These are phyloP conservation scores for Cassiopea xamachana DNA, from an alignment of 30 jellyfish, hydroid and myxozoan genomes.

Conservation along the genomic window DNA sequence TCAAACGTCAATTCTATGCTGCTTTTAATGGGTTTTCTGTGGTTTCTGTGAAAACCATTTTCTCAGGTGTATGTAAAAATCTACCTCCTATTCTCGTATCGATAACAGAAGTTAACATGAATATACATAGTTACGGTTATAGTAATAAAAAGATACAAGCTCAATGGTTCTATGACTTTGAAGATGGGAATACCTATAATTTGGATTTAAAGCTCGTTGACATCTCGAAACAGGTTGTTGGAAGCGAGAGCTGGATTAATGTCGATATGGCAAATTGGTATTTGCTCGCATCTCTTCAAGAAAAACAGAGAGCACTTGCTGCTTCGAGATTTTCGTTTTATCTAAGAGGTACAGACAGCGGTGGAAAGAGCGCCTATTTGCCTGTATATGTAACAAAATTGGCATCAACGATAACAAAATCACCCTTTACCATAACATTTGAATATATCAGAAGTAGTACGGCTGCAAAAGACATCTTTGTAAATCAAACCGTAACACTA, in stretches of 20 bases:
- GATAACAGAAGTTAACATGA: slow-evolving; percentile 26
- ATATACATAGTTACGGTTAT: slow-evolving; percentile 70
- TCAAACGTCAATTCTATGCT: slow-evolving; percentile 52
- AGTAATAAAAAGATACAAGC: slow-evolving; percentile 31
- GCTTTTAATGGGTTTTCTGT: slow-evolving; percentile 75
- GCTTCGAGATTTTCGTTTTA: slow-evolving; percentile 31
- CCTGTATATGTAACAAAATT: slow-evolving; percentile 32
- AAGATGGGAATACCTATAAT: slow-evolving; percentile 82
- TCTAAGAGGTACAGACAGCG: slow-evolving; percentile 78
- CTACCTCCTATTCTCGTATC: slow-evolving; percentile 78
- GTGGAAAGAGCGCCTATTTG: slow-evolving; percentile 62
- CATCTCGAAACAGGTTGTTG: slow-evolving; percentile 31
- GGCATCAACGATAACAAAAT: slow-evolving; percentile 21
- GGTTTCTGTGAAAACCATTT: slow-evolving; percentile 63
- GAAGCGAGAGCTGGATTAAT: slow-evolving; percentile 66
- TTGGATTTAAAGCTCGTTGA: slow-evolving; percentile 44
- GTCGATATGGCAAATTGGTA: slow-evolving; percentile 17
- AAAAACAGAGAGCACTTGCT: slow-evolving; percentile 28
- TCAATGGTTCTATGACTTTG: slow-evolving; percentile 81
- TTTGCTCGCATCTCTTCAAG: slow-evolving; percentile 61
- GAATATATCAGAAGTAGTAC: slow-evolving; percentile 18
- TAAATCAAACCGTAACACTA: slow-evolving; percentile 41
- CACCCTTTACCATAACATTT: slow-evolving; percentile 80
- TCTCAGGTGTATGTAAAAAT: slow-evolving; percentile 79
- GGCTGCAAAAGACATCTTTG: slow-evolving; percentile 13